A percentile compares a stretch with the other conserved stretches of the same genome.
These are phyloP conservation scores for Acanthurus leucopareius DNA, from an alignment of 2,797 vertebrate species.

Conservation along the genomic window DNA sequence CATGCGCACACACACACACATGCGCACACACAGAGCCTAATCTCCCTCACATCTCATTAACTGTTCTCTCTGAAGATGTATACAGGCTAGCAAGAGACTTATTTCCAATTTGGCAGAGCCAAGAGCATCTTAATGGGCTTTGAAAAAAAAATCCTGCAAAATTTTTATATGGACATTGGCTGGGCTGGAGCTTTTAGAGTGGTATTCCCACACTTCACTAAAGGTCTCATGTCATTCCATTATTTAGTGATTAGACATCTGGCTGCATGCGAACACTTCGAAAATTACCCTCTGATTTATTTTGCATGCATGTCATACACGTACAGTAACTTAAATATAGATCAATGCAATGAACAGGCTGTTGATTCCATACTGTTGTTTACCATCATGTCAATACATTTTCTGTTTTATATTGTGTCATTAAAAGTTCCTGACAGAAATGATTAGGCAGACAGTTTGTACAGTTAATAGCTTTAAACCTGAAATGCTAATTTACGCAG, in stretches of 20 bases:
- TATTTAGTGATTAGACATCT: constrained; percentile 67
- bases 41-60: constrained; percentile 80
- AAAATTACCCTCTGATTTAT: constrained; percentile 29
- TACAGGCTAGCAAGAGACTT: constrained; percentile 76
- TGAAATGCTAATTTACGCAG: constrained; percentile 20
- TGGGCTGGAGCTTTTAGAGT: constrained; percentile 47
- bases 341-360: constrained; percentile 14
- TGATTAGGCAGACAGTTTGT: constrained; percentile 14
- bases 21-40: constrained; percentile 54
- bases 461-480: constrained; percentile 9
- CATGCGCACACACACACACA: constrained; percentile 41
- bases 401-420: neutral
- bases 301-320: constrained; percentile 27
- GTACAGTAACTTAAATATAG: constrained; percentile 19
- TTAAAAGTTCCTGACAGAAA: constrained; percentile 23
- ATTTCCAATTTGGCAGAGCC: constrained; percentile 79
- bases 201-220: constrained; percentile 57
- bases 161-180: constrained; percentile 68
- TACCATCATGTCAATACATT: neutral
- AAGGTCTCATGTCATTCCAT: constrained; percentile 63
- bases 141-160: constrained; percentile 55
- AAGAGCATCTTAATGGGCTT: constrained; percentile 74
- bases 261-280: constrained; percentile 35
- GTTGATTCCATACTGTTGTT: constrained; percentile 17
- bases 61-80: constrained; percentile 79